Evolutionary conservation across 2,888 invertebrate genomes (phyloP), one percentile per base, ranked within the genome.

Genomic region (Hypomecis punctinalis): DNA sequence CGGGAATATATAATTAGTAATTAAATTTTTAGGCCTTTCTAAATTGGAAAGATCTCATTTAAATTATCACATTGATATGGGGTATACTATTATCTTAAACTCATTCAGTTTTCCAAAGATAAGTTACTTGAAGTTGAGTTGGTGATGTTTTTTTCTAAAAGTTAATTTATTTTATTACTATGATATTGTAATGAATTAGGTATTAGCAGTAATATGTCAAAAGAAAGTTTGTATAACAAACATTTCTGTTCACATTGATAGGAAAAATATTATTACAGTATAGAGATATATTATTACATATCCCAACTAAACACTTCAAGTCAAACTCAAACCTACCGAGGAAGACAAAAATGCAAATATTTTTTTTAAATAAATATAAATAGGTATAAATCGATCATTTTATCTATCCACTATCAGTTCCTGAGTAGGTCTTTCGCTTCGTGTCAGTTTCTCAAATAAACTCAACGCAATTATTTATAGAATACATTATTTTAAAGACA

Each of bases 251-350:
- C 52, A 61, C 49, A 64, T 53, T 62, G 60, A 52, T 61, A 70
- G 52, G 63, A 77, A 77, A 72, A 82, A 82, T 83, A 83, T 84
- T 83, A 72, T 78, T 83, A 74, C 77, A 77, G 74, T 73, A 58
- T 70, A 69, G 61, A 67, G 76, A 77, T 76, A 83, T 84, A 83
- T 84, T 77, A 74, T 76, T 72, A 67, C 40, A 73, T 70, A 76
- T 75, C 78, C 84, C 81, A 78, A 85, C 81, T 83, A 77, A 77
- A 78, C 79, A 83, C 88, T 89, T 72, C 76, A 86, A 80, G 84
- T 86, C 88, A 84, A 76, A 74, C 66, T 78, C 72, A 71, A 80
- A 80, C 74, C 74, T 74, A 73, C 72, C 72, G 76, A 77, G 74
- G 10, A 9, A 9, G 6, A 3, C 23, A 2, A 23, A 23, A 23